A percentile compares a stretch with the other conserved stretches of the same genome.
Conservation (phyloP, 2,888 invertebrate genomes). For the Morinoia aosen region DNA sequence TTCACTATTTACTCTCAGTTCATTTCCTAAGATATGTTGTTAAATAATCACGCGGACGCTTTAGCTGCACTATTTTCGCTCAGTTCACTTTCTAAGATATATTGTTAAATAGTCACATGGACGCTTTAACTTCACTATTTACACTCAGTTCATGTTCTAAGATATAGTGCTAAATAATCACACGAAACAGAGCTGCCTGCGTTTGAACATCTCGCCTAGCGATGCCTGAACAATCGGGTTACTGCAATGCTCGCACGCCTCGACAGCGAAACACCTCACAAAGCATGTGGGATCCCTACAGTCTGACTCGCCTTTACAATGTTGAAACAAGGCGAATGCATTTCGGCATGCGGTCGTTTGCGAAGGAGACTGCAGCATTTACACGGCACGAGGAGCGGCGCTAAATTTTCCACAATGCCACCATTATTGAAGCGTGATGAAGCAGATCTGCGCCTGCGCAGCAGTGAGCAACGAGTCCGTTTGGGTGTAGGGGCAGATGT, state of each 20-base stretch:
- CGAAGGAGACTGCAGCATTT: background rate
- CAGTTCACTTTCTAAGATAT: no score
- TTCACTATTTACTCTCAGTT: no score
- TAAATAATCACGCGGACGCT: no score
- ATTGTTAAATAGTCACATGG: no score
- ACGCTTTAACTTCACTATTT: no score
- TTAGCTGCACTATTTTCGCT: no score
- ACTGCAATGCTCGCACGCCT: background rate
- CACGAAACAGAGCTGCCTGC: background rate
- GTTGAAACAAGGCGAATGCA: slow-evolving; percentile 25
- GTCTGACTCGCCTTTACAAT: background rate
- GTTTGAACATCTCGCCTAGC: background rate
- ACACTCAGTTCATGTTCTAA: no score
- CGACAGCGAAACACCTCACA: background rate
- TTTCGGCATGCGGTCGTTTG: background rate
- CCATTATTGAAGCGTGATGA: background rate
- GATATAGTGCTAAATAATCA: background rate
- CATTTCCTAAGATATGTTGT: no score
- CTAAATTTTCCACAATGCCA: background rate
- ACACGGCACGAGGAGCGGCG: background rate
- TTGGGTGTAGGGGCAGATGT: background rate
- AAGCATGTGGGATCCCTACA: background rate
- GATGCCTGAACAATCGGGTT: background rate
- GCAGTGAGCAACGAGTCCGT: background rate
- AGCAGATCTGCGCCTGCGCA: background rate